These are phyloP conservation scores for Holothuria scabra DNA, from an alignment of 53 echinoderm and acorn worm genomes.

Conservation along the genomic window DNA sequence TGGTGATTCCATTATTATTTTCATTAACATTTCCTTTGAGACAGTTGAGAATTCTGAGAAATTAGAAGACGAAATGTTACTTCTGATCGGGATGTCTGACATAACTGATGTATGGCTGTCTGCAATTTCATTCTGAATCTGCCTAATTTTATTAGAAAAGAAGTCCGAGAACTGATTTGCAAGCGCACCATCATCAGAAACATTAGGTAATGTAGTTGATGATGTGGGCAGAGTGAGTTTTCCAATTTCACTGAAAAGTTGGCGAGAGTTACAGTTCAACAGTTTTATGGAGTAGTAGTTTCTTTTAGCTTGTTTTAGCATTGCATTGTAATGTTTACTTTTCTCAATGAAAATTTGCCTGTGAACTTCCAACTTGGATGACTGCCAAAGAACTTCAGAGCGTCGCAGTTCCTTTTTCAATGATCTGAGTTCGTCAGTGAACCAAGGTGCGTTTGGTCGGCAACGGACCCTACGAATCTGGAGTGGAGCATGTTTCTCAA, in stretches of 20 bases:
- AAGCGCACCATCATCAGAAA: not conserved
- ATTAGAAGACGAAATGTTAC: not conserved
- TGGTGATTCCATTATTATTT: too few species aligned
- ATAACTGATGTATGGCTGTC: not conserved
- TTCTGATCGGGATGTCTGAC: not conserved
- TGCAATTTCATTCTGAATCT: too few species aligned
- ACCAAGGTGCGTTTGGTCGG: slow-evolving; percentile 31
- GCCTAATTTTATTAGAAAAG: too few species aligned
- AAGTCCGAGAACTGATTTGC: slow-evolving; percentile 4
- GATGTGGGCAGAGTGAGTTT: not conserved
- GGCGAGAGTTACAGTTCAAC: too few species aligned
- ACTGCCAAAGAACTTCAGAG: not conserved
- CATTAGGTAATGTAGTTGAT: not conserved
- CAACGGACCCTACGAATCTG: not conserved
- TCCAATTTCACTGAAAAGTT: slow-evolving; percentile 8
- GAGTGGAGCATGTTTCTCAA: slow-evolving; percentile 9
- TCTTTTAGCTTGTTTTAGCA: too few species aligned
- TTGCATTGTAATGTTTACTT: slow-evolving; percentile 13
- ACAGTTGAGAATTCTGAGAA: too few species aligned
- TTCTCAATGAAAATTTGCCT: slow-evolving; percentile 14
- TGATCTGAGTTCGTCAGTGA: slow-evolving; percentile 9
- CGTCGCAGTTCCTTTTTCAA: slow-evolving; percentile 13
- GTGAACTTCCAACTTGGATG: slow-evolving; percentile 37
- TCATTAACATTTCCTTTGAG: too few species aligned
- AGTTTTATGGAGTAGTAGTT: too few species aligned